These are phyloP conservation scores for Crotalus viridis DNA, from an alignment of 2,113 vertebrate genomes.

Conservation along the genomic window DNA sequence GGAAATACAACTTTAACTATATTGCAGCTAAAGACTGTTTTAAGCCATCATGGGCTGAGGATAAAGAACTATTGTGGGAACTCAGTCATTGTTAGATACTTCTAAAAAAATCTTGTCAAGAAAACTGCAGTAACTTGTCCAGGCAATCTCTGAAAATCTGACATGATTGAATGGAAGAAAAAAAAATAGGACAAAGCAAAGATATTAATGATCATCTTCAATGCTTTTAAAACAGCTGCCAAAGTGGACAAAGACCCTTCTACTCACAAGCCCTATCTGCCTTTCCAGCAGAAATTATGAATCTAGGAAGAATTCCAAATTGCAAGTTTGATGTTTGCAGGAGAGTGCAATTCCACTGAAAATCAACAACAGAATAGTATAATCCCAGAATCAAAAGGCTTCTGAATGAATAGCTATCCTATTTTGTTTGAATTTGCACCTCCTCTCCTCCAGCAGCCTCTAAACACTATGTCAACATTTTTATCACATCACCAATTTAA, in stretches of 20 bases:
- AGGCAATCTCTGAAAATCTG: too few species aligned
- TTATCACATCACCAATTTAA: neutral
- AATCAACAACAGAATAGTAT: neutral
- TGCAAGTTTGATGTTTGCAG: neutral
- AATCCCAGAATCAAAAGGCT: neutral
- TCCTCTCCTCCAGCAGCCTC: neutral
- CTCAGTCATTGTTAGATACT: neutral
- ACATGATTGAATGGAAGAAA: too few species aligned
- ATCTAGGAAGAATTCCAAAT: neutral
- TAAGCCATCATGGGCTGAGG: neutral
- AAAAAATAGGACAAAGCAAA: neutral
- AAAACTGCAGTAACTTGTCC: too few species aligned
- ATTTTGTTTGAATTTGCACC: neutral
- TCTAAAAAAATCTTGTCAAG: too few species aligned
- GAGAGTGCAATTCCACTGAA: neutral
- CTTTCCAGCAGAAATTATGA: neutral
- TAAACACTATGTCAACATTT: neutral
- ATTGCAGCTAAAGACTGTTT: neutral
- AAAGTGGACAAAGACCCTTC: neutral
- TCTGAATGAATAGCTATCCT: neutral
- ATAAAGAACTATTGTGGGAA: neutral
- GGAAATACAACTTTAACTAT: neutral
- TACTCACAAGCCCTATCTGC: neutral
- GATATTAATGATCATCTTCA: neutral
- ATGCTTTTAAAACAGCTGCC: neutral